Evolutionary conservation across 2,113 vertebrate species (phyloP).

Genomic region (Neodontobutis hainanensis): DNA sequence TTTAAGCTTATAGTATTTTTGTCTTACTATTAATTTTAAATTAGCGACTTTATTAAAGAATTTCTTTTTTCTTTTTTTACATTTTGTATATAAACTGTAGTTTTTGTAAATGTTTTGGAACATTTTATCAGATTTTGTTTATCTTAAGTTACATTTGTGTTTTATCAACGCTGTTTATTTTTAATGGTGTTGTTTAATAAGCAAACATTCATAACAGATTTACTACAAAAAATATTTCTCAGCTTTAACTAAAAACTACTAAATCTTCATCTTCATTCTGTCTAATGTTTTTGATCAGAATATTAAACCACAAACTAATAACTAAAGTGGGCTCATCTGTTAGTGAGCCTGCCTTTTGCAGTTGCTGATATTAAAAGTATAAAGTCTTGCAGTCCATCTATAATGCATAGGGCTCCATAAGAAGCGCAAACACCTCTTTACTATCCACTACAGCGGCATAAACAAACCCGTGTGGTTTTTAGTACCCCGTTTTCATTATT

Average conservation of each 20-base stretch:
- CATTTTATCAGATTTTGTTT: too few relatives aligned
- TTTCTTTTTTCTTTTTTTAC: too few relatives aligned
- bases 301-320: not conserved
- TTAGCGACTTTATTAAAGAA: too few relatives aligned
- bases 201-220: too few relatives aligned
- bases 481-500: constrained; percentile 23
- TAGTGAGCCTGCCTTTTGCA: not conserved
- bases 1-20: too few relatives aligned
- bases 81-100: too few relatives aligned
- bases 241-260: not conserved
- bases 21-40: too few relatives aligned
- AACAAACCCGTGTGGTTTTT: constrained; percentile 16
- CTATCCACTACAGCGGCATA: constrained; percentile 17
- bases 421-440: constrained; percentile 23
- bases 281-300: not conserved
- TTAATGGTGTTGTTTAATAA: too few relatives aligned
- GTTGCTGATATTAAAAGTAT: not conserved
- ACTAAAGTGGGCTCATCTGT: not conserved
- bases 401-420: constrained; percentile 20
- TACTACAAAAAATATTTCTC: too few relatives aligned
- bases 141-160: too few relatives aligned
- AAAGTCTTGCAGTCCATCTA: constrained; percentile 1
- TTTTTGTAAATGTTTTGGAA: too few relatives aligned
- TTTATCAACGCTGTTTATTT: too few relatives aligned
- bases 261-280: not conserved